Evolutionary conservation across 2,797 vertebrate genomes (phyloP).

Genomic region (Limosa lapponica): DNA sequence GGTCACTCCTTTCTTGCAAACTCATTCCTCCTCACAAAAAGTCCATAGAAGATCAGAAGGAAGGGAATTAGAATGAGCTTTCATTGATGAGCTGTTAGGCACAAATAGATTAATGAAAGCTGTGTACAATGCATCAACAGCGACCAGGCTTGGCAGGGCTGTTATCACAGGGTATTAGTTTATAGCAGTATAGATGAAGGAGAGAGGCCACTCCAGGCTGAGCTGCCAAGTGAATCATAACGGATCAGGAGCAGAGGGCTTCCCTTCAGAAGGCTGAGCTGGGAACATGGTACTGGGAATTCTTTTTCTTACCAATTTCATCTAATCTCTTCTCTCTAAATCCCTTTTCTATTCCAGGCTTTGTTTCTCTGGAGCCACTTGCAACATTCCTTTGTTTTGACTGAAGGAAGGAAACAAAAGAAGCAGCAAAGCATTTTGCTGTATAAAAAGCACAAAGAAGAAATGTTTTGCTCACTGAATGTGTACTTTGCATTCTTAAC

Average conservation of each 20-base stretch:
- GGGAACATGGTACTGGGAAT: neutral
- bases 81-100: slow-evolving; percentile 8
- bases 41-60: neutral
- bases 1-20: neutral
- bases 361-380: slow-evolving; percentile 41
- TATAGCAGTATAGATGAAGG: neutral
- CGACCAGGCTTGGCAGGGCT: neutral
- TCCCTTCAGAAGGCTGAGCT: slow-evolving; percentile 14
- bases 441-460: neutral
- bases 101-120: slow-evolving; percentile 28
- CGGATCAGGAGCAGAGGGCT: neutral
- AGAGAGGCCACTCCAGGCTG: neutral
- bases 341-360: neutral
- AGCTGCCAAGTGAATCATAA: slow-evolving; percentile 4
- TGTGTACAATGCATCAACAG: neutral
- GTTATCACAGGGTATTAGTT: neutral
- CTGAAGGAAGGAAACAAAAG: slow-evolving; percentile 34
- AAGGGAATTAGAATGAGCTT: slow-evolving; percentile 23
- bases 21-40: neutral
- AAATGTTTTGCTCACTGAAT: neutral
- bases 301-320: slow-evolving; percentile 15
- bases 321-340: slow-evolving; percentile 39
- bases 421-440: neutral
- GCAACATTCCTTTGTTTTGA: slow-evolving; percentile 23
- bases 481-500: neutral